Evolutionary conservation across 1,140 invertebrate species (phyloP), one percentile per base, ranked within the genome.

Genomic region (Pseudachorutes palmiensis): DNA sequence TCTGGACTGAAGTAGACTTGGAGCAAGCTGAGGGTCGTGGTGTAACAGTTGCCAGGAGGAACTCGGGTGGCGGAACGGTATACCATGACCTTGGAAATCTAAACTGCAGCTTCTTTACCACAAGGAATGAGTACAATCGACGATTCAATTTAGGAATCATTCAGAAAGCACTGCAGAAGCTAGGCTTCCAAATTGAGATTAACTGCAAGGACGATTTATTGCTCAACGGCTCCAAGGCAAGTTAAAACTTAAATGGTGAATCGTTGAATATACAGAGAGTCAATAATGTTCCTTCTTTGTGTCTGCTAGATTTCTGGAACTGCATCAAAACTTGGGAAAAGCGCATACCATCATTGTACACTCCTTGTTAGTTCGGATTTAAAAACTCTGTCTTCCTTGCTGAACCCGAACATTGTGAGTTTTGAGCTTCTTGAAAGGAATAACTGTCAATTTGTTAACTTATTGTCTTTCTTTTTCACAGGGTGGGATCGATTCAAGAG

Each of bases 21-120:
- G 69, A 79, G 63, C 79, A 83, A 1, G 81, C 80, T 33, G 76
- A 82, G 57, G 81, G 85, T 33, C 79, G 82, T 28, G 84, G 83
- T 22, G 84, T 95, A 55, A 77, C 83, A 1, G 73, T 97, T 22
- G 95, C 88, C 0, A 82, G 96, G 61, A 82, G 95, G 24, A 91
- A 93, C 75, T 97, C 93, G 78, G 95, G 94, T n/a, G 97, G 96
- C 66, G 94, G 94, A 12, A 89, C 93, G 22, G 94, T 98, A 24
- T 99, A 94, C 78, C 95, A 99, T 79, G 96, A 98, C 79, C 75
- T 83, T 68, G 94, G 94, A 49, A 97, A 96, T 81, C 79, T 98
- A 0, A 98, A 97, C 80, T 81, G 93, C 61, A 88, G 91, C 0
- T 97, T 97, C 78, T 91, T 97, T 71, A 89, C 88, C 1, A 82